Evolutionary conservation across 2,113 vertebrate genomes (phyloP), one percentile per base, ranked within the genome.

Genomic region (Gobio gobio): DNA sequence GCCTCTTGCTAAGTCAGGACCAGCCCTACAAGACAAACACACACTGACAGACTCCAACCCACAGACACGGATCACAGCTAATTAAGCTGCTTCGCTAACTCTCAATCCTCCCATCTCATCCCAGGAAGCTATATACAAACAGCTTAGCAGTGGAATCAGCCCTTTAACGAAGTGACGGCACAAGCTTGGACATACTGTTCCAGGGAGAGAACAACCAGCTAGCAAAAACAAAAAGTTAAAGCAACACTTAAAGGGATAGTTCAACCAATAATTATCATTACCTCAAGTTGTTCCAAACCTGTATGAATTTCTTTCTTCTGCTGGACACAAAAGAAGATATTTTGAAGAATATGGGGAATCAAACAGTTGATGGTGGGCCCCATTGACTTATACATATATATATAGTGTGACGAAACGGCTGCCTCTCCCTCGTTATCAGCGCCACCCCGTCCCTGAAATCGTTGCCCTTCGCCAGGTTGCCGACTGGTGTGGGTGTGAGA

Each of bases 61-160:
- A 63, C 43, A 79, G 40, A 68, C 20, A 68, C 76, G 59, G 74
- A 87, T 85, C 78, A 10, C 54, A 5, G 70, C 80, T 88, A 90
- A 90, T 90, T 85, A 88, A 86, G 78, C 81, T 74, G 82, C 86
- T 87, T 51, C 64, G 56, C 49, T 83, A 51, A 76, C 54, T 87
- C 80, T 49, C 85, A 79, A 79, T 83, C 61, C 36, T 22, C 40
- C 75, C 59, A 79, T 20, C 26, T 45, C 45, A 59, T 76, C 58
- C 76, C 70, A 49, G 26, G 73, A 73, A 83, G 81, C 59, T 47
- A 49, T 45, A 80, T 59, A 47, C 56, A 87, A 85, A 82, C 40
- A 63, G 68, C 26, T 58, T 73, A 85, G 76, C 54, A 5, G 14
- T 5, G 63, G 61, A 63, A 77, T 77, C 74, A n/a, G 56, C 3